phyloP scores from a whole-genome alignment of 2,113 vertebrate genomes.

The Motacilla tschutschensis region DNA sequence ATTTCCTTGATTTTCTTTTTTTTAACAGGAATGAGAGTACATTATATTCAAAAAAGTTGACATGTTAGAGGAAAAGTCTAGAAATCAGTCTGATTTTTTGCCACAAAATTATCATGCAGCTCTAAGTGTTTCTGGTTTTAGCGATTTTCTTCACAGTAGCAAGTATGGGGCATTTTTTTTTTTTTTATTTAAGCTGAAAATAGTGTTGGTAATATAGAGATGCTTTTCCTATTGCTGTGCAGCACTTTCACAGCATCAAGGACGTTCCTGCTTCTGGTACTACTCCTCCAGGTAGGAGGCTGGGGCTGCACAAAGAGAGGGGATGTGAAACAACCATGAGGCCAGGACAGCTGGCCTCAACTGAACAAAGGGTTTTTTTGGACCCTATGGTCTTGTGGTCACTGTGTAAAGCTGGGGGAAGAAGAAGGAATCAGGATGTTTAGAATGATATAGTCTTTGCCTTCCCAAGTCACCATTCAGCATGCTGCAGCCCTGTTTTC shows the following conservation, averaged over 20 bases:
- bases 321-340: neutral
- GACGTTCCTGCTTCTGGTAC: neutral
- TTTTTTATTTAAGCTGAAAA: neutral
- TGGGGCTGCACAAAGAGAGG: neutral
- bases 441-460: neutral
- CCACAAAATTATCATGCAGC: neutral
- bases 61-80: neutral
- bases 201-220: neutral
- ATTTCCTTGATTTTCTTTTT: neutral
- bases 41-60: neutral
- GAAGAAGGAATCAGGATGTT: neutral
- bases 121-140: neutral
- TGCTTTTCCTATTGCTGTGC: neutral
- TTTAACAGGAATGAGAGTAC: neutral
- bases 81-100: neutral
- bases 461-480: neutral
- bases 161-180: neutral
- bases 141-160: neutral
- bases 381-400: neutral
- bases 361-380: neutral
- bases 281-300: neutral
- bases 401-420: neutral
- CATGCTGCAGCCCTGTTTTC: neutral
- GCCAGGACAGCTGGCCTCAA: neutral
- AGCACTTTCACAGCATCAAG: fast-evolving